Conservation (phyloP, 2,113 vertebrate genomes). For the Muscicapa adusta region DNA sequence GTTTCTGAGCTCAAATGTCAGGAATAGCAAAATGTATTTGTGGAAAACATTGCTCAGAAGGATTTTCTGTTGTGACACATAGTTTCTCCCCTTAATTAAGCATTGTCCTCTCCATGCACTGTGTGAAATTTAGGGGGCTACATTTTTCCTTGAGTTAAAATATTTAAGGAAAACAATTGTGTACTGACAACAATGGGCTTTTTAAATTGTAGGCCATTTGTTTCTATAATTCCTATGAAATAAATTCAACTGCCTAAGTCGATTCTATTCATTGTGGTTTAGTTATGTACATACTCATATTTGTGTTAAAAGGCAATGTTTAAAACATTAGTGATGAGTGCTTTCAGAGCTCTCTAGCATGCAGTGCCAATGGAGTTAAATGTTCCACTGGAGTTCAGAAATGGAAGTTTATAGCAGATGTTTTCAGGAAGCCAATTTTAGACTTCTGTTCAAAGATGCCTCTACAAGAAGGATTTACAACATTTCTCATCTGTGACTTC, state of each 20-base stretch:
- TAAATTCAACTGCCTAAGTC: neutral
- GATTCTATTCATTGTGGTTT: constrained; percentile 37
- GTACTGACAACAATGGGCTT: constrained; percentile 24
- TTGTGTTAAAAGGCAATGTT: constrained; percentile 17
- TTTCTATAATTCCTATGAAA: constrained; percentile 1
- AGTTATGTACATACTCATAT: neutral
- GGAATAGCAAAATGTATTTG: neutral
- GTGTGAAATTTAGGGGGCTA: neutral
- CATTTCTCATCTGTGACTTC: neutral
- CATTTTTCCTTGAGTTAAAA: neutral
- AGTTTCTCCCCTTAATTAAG: neutral
- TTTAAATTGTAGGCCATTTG: neutral
- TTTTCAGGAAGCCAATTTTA: constrained; percentile 10
- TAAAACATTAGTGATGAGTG: neutral
- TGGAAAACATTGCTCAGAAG: neutral
- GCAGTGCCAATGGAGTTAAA: neutral
- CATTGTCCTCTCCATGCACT: constrained; percentile 1
- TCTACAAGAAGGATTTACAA: neutral
- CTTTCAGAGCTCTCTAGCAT: neutral
- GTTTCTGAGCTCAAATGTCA: neutral
- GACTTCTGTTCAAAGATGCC: neutral
- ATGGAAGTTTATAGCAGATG: neutral
- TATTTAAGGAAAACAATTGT: constrained; percentile 32
- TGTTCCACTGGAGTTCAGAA: neutral
- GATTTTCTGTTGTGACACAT: neutral